Evolutionary conservation across 1,140 invertebrate genomes (phyloP).

Genomic region (Cherax quadricarinatus): DNA sequence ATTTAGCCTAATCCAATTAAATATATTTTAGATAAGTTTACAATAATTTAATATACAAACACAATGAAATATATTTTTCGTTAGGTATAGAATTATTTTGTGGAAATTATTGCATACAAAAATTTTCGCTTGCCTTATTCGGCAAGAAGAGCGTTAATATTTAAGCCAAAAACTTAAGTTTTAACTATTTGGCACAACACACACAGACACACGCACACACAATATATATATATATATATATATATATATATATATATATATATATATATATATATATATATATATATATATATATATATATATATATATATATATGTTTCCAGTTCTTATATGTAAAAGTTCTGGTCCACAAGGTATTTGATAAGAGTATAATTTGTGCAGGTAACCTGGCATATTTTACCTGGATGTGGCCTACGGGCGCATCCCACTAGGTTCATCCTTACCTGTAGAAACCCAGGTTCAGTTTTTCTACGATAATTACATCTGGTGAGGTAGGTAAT

Average conservation of each 20-base stretch:
- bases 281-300: constrained; percentile 6
- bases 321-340: neutral
- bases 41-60: too few species aligned
- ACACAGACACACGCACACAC: neutral
- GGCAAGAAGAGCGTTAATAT: too few species aligned
- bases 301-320: neutral
- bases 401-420: neutral
- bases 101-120: too few species aligned
- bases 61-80: too few species aligned
- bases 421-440: neutral
- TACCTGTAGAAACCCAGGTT: neutral
- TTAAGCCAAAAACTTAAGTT: too few species aligned
- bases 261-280: constrained; percentile 2
- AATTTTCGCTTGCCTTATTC: too few species aligned
- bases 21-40: neutral
- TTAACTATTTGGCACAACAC: neutral
- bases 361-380: constrained; percentile 31
- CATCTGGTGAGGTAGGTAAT: constrained; percentile 30
- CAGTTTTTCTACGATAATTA: constrained; percentile 26
- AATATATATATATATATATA: too few species aligned
- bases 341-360: neutral
- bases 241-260: neutral
- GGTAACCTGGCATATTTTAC: neutral
- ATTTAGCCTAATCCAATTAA: neutral
- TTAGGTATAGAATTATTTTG: too few species aligned